Percentiles rank a stretch among this genome's conserved stretches.
Evolutionary conservation across 2,797 vertebrate genomes (phyloP).

Genomic region (Lacerta viridis): DNA sequence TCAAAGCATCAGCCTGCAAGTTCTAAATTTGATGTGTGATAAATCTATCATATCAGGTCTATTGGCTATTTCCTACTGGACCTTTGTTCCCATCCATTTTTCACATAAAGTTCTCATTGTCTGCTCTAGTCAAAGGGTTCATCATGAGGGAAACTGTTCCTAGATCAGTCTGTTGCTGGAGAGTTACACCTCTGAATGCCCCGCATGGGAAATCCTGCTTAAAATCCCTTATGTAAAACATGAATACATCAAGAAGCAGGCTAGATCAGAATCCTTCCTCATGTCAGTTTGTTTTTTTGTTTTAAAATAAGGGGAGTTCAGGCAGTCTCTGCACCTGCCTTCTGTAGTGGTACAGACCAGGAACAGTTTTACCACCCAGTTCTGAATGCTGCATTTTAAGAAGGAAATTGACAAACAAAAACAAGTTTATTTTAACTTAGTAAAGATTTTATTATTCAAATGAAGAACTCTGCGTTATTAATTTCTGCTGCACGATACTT

Average conservation of each 20-base stretch:
- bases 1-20: not conserved
- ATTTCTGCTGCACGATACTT: not conserved
- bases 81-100: slow-evolving; percentile 16
- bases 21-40: not conserved
- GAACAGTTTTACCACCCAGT: not conserved
- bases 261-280: not conserved
- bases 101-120: slow-evolving; percentile 2
- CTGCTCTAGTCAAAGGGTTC: not conserved
- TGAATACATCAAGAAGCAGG: not conserved
- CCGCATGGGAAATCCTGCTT: not conserved
- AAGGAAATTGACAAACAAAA: too few species aligned
- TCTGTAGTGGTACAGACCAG: not conserved
- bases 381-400: too few species aligned
- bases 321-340: too few species aligned
- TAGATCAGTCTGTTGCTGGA: not conserved
- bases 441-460: too few species aligned
- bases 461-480: too few species aligned
- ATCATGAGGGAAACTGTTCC: not conserved
- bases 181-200: not conserved
- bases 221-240: not conserved
- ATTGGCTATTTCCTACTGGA: not conserved
- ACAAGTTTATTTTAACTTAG: too few species aligned
- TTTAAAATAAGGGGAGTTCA: not conserved
- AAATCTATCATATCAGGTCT: slow-evolving; percentile 10
- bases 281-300: not conserved